Evolutionary conservation across 2,113 vertebrate genomes (phyloP), one percentile per base, ranked within the genome.

Genomic region (Redunca redunca): DNA sequence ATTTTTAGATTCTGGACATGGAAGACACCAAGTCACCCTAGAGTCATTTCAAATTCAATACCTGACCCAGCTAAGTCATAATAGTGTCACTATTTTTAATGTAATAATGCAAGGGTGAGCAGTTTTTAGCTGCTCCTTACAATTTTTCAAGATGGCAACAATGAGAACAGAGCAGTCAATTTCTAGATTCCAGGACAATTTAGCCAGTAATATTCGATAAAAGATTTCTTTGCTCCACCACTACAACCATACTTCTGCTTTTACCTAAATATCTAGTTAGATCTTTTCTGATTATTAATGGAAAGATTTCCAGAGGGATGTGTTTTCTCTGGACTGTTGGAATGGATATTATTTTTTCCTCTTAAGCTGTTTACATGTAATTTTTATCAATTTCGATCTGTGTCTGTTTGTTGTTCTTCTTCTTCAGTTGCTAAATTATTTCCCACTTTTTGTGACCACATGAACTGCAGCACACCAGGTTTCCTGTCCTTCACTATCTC

Each of bases 31-130:
- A 52, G 14, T 88, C 40, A 94, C 8, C 30, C 21, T 81, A 50
- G 40, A 81, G 74, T 10, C 10, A 33, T 33, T 92, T 57, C 80
- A 95, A 80, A 23, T 84, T 94, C 19, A 84, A 40, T 95, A 57
- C 12, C 62, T 90, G 62, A 84, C 16, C 26, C 19, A 84, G 53
- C 4, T 55, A 86, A 62, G 77, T 64, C 16, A 21, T 74, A 71
- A 84, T 21, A 62, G 17, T 84, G 30, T 60, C 86, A 25, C 12
- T 88, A 58, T 93, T 96, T 95, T 98, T 50, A 92, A 94, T 55
- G 33, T 33, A 83, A 62, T 50, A 88, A 60, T 88, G 46, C 13
- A 91, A 91, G 1, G 13, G 14, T 60, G 30, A 87, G 7, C 15
- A 50, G 25, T 12, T 93, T 71, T 71, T 78, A 89, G 55, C 0